Evolutionary conservation across 23 tunicate genomes (phyloP).

Genomic region (Halocynthia aurantium): DNA sequence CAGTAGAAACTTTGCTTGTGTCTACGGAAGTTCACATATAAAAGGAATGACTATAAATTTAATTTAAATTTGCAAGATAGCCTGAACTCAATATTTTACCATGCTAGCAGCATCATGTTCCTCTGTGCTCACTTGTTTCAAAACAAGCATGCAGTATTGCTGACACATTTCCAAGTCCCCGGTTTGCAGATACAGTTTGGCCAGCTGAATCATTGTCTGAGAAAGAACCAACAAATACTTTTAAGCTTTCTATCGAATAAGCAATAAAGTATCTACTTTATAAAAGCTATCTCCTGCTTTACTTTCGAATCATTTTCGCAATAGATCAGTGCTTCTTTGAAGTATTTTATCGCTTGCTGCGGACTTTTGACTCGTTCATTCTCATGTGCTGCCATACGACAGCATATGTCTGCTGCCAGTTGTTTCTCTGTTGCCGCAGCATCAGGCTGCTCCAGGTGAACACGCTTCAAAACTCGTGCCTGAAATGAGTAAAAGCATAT

Average conservation of each 20-base stretch:
- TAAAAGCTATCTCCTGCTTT: neutral
- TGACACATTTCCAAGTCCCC: conserved; percentile 78
- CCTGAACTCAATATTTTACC: conserved; percentile 11
- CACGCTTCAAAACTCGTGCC: conserved; percentile 80
- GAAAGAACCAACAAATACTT: neutral
- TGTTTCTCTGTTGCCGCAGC: conserved; percentile 32
- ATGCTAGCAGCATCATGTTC: conserved; percentile 81
- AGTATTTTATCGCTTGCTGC: conserved; percentile 65
- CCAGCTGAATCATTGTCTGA: conserved; percentile 68
- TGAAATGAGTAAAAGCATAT: neutral
- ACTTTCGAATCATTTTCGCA: conserved; percentile 67
- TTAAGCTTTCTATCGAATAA: too few relatives aligned
- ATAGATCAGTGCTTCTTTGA: conserved; percentile 79
- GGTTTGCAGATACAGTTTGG: conserved; percentile 46
- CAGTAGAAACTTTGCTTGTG: too few relatives aligned
- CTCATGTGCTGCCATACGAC: conserved; percentile 47
- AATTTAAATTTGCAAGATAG: too few relatives aligned
- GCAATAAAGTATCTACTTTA: neutral
- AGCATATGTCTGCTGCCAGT: conserved; percentile 68
- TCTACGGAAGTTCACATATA: too few relatives aligned
- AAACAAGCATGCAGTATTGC: conserved; percentile 77
- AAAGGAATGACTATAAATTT: too few relatives aligned
- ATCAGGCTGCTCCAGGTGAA: conserved; percentile 77
- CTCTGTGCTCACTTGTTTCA: conserved; percentile 33
- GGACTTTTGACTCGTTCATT: conserved; percentile 32